Evolutionary conservation across 2,113 vertebrate genomes (phyloP).

Genomic region (Pluvianellus socialis): DNA sequence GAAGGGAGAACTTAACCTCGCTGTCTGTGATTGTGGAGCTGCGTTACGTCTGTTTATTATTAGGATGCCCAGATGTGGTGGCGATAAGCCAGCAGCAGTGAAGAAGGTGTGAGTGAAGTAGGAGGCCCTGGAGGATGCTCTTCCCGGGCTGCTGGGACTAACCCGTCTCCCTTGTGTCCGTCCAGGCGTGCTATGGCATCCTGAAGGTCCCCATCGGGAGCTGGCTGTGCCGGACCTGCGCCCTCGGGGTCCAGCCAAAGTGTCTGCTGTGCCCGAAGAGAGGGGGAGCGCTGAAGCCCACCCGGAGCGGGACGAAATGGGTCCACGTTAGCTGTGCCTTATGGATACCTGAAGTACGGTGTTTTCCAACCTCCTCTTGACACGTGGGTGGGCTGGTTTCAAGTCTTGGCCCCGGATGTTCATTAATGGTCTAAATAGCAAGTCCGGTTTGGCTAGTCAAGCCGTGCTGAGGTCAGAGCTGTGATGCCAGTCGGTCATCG

Average conservation of each 20-base stretch:
- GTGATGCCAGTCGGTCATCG: rapidly evolving
- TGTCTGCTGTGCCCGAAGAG: slow-evolving; percentile 97
- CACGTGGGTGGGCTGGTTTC: rapidly evolving
- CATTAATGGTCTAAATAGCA: neutral
- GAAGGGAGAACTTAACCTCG: neutral
- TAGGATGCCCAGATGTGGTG: neutral
- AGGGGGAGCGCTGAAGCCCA: slow-evolving; percentile 95
- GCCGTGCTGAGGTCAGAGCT: neutral
- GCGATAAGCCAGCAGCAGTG: rapidly evolving
- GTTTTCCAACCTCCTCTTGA: neutral
- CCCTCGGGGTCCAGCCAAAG: slow-evolving; percentile 95
- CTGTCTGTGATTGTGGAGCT: neutral
- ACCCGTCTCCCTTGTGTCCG: neutral
- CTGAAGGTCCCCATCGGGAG: slow-evolving; percentile 95
- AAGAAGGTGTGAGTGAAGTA: neutral
- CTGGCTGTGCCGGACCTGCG: slow-evolving; percentile 96
- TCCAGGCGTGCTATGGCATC: slow-evolving; percentile 95
- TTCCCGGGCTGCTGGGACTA: neutral
- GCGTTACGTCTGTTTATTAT: rapidly evolving
- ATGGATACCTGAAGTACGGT: slow-evolving; percentile 96
- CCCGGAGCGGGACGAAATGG: slow-evolving; percentile 97
- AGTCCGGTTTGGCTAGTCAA: rapidly evolving
- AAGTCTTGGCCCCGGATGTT: neutral
- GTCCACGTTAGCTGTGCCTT: slow-evolving; percentile 99
- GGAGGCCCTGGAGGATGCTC: neutral